These are phyloP conservation scores for Pagetopsis macropterus DNA, from an alignment of 2,797 vertebrate species.

Conservation along the genomic window DNA sequence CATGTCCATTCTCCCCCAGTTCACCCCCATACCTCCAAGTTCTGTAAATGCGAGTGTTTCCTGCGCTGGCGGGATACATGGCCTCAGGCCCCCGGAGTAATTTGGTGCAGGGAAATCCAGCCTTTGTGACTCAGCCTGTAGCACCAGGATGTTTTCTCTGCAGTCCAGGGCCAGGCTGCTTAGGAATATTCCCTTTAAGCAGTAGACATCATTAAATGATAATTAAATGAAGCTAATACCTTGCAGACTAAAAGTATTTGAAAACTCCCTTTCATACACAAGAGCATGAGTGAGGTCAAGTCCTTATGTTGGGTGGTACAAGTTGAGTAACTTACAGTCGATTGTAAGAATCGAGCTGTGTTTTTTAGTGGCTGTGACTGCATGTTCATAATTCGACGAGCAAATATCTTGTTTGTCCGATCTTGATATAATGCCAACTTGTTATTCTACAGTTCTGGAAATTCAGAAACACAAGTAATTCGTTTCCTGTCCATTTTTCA, in stretches of 20 bases:
- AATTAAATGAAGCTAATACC: not conserved
- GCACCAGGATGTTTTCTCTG: slow-evolving; percentile 31
- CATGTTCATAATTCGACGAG: not conserved
- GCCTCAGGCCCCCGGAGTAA: slow-evolving; percentile 43
- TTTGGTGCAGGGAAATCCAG: slow-evolving; percentile 64
- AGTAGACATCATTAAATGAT: slow-evolving; percentile 11
- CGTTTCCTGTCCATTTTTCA: not conserved
- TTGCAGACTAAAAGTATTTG: not conserved
- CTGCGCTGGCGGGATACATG: slow-evolving; percentile 37
- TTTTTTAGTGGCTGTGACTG: not conserved
- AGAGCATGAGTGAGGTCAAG: not conserved
- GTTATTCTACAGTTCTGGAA: not conserved
- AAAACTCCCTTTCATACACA: not conserved
- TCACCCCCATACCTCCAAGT: slow-evolving; percentile 17
- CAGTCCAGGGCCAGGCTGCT: slow-evolving; percentile 6
- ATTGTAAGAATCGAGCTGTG: rapidly evolving
- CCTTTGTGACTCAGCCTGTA: slow-evolving; percentile 62
- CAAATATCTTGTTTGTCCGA: not conserved
- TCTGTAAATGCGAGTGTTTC: slow-evolving; percentile 47
- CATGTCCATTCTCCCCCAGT: not conserved
- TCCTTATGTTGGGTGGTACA: not conserved
- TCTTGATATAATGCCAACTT: not conserved
- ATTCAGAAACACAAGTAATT: not conserved
- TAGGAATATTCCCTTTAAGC: slow-evolving; percentile 20
- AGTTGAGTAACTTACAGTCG: not conserved